Conservation (phyloP, 2,113 vertebrate genomes). For the Megaceryle torquata region DNA sequence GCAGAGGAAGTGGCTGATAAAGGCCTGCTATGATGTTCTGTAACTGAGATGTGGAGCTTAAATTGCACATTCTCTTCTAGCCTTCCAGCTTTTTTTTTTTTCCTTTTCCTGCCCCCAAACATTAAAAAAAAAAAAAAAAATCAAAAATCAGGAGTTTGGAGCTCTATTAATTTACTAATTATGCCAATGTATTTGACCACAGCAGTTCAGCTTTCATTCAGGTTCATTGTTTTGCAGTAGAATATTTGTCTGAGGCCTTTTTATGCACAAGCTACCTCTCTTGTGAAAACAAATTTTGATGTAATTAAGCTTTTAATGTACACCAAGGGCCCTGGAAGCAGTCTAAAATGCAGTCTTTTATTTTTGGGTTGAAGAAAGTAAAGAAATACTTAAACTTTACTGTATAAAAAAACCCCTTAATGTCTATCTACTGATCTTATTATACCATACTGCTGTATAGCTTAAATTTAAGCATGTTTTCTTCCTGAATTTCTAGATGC, state of each 20-base stretch:
- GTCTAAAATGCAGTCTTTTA: not conserved
- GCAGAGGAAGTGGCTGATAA: constrained; percentile 71
- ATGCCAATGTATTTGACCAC: not conserved
- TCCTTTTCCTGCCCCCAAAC: not conserved
- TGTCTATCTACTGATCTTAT: not conserved
- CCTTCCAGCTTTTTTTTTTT: not conserved
- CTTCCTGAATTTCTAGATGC: constrained; percentile 37
- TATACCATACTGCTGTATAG: not conserved
- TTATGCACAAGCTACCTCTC: not conserved
- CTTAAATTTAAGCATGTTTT: constrained; percentile 37
- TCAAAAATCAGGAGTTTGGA: not conserved
- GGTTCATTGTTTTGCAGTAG: not conserved
- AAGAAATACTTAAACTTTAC: not conserved
- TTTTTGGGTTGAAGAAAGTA: not conserved
- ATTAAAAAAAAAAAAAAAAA: not conserved
- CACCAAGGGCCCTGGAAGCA: not conserved
- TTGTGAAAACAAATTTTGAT: not conserved
- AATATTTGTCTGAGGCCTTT: not conserved
- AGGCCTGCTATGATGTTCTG: constrained; percentile 25
- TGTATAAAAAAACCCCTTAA: not conserved
- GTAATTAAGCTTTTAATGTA: not conserved
- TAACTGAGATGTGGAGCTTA: not conserved
- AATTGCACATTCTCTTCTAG: not conserved
- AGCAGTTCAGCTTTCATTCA: not conserved
- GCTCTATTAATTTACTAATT: not conserved